Evolutionary conservation across 2,797 vertebrate species (phyloP).

Genomic region (Sebastes taczanowskii): DNA sequence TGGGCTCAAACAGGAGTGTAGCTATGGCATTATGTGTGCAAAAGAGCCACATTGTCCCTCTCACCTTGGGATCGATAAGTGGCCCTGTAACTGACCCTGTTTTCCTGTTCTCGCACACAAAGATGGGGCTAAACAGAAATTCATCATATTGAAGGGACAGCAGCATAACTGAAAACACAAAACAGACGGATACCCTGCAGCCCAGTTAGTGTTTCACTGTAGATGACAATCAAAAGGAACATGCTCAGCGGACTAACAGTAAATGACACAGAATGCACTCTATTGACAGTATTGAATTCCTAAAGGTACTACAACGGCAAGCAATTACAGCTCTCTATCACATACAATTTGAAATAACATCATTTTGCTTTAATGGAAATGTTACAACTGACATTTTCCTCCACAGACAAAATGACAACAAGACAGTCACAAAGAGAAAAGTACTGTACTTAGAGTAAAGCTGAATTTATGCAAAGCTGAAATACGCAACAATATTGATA

Average conservation of each 20-base stretch:
- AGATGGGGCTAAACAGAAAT: slow-evolving; percentile 15
- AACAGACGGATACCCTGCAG: slow-evolving; percentile 44
- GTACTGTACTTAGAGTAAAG: not conserved
- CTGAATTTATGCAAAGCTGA: not conserved
- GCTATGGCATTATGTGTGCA: slow-evolving; percentile 1
- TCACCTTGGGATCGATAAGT: slow-evolving; percentile 47
- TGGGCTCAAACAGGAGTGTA: not conserved
- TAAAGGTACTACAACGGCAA: slow-evolving; percentile 55
- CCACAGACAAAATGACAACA: slow-evolving; percentile 14
- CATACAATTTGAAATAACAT: slow-evolving; percentile 68
- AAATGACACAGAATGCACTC: slow-evolving; percentile 66
- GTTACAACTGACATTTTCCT: slow-evolving; percentile 60
- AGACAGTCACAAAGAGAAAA: slow-evolving; percentile 2
- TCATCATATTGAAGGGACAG: slow-evolving; percentile 33
- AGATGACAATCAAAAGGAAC: slow-evolving; percentile 67
- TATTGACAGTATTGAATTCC: slow-evolving; percentile 73
- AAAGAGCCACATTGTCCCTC: slow-evolving; percentile 31
- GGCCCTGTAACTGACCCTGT: slow-evolving; percentile 15
- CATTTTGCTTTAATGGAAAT: slow-evolving; percentile 58
- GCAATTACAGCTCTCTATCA: slow-evolving; percentile 69
- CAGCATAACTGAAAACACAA: slow-evolving; percentile 33
- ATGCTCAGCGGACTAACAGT: slow-evolving; percentile 55
- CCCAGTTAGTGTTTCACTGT: slow-evolving; percentile 56
- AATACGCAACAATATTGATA: not conserved
- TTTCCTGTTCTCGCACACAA: slow-evolving; percentile 9